phyloP scores from a whole-genome alignment of 2,888 invertebrate genomes.

The Drosophila siamana region DNA sequence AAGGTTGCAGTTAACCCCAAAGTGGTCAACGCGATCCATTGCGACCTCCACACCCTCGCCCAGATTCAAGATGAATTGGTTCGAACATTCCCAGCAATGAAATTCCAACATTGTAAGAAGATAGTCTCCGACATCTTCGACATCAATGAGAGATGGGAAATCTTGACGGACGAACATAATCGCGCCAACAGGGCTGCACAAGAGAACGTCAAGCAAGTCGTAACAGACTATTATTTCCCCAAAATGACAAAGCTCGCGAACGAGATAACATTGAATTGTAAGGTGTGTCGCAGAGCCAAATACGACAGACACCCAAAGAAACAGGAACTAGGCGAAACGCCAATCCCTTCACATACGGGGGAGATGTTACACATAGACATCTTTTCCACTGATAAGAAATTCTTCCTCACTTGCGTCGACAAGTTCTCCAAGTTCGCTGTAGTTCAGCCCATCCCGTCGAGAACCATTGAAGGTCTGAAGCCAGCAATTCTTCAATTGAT shows the following conservation, averaged over 20 bases:
- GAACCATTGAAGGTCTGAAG: conserved; percentile 11
- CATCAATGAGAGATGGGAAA: not conserved
- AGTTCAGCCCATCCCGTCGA: conserved; percentile 3
- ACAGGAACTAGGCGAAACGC: not conserved
- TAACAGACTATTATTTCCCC: conserved; percentile 3
- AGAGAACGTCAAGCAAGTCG: not conserved
- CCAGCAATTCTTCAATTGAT: conserved; percentile 2
- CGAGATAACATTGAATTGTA: not conserved
- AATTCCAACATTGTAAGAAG: conserved; percentile 1
- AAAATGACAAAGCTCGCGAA: conserved; percentile 1
- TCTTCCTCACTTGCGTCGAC: conserved; percentile 12
- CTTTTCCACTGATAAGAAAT: not conserved
- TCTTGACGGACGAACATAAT: not conserved
- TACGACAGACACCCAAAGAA: not conserved
- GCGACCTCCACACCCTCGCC: not conserved
- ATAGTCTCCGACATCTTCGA: not conserved
- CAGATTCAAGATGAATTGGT: not conserved
- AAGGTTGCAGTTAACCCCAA: not conserved
- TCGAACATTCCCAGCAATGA: not conserved
- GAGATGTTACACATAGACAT: conserved; percentile 25
- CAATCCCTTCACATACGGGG: not conserved
- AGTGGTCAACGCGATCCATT: conserved; percentile 6
- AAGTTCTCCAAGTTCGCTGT: conserved; percentile 8
- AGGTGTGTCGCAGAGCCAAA: not conserved
- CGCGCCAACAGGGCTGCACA: conserved; percentile 3